Evolutionary conservation across 2,113 vertebrate species (phyloP).

Genomic region (Lichenostomus cassidix): DNA sequence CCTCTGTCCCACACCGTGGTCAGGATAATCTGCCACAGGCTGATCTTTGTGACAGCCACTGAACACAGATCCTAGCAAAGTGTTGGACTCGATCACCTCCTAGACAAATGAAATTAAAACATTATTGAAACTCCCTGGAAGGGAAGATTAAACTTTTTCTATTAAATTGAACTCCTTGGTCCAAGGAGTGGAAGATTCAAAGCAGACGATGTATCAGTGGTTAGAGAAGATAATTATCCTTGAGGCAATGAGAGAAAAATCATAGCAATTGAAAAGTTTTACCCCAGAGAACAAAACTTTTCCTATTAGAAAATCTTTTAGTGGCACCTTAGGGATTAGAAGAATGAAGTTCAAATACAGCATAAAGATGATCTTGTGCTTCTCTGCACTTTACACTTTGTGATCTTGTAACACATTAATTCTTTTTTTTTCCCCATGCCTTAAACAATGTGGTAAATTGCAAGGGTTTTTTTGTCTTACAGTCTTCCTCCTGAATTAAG

Average conservation of each 20-base stretch:
- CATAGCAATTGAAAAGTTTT: neutral
- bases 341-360: neutral
- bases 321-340: neutral
- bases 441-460: neutral
- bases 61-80: neutral
- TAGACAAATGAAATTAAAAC: slow-evolving; percentile 9
- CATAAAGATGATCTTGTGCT: neutral
- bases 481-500: neutral
- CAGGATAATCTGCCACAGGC: neutral
- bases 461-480: neutral
- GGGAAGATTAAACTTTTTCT: neutral
- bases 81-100: neutral
- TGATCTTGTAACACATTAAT: neutral
- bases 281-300: slow-evolving; percentile 9
- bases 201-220: neutral
- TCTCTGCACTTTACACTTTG: neutral
- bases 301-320: neutral
- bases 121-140: neutral
- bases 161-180: neutral
- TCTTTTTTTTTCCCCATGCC: neutral
- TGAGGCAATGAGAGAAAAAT: neutral
- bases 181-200: neutral
- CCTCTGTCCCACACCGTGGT: accelerated
- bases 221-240: slow-evolving; percentile 24
- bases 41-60: neutral